Percentiles rank a stretch among this genome's conserved stretches.
Conservation (phyloP, 2,888 invertebrate species). For the Melanchra persicariae region DNA sequence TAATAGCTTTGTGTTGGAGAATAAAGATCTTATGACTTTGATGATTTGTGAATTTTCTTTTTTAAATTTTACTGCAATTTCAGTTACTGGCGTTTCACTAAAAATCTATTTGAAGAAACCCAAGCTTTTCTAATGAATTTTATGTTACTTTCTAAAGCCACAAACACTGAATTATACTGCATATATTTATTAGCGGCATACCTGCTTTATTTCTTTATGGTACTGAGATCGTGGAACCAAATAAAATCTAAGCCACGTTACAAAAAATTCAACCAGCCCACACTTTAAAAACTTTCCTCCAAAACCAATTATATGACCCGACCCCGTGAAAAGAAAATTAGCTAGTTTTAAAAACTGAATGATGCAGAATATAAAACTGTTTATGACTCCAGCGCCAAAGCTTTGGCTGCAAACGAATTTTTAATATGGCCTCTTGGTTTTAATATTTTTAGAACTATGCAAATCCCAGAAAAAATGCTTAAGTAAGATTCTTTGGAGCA, state of each 20-base stretch:
- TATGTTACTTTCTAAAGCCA: not conserved
- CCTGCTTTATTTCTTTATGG: not conserved
- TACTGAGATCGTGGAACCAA: not conserved
- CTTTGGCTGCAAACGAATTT: conserved; percentile 41
- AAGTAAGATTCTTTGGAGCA: conserved; percentile 31
- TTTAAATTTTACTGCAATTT: too few relatives aligned
- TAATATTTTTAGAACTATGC: conserved; percentile 44
- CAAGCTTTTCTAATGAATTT: not conserved
- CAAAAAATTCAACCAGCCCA: not conserved
- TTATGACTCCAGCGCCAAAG: conserved; percentile 20
- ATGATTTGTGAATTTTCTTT: too few relatives aligned
- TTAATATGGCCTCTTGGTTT: conserved; percentile 27
- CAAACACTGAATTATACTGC: not conserved
- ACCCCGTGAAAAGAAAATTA: conserved; percentile 7
- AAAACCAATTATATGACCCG: conserved; percentile 8
- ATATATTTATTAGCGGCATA: not conserved
- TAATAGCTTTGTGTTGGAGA: not conserved
- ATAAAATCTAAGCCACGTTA: not conserved
- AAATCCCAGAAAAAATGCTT: conserved; percentile 34
- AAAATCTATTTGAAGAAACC: too few relatives aligned
- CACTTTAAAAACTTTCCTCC: not conserved
- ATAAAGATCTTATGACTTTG: too few relatives aligned
- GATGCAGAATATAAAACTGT: conserved; percentile 43
- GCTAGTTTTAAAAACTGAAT: conserved; percentile 33
- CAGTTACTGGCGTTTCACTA: too few relatives aligned